Base-by-base conservation (phyloP, 1,140 invertebrate genomes). In the Eubasilissa regina region DNA sequence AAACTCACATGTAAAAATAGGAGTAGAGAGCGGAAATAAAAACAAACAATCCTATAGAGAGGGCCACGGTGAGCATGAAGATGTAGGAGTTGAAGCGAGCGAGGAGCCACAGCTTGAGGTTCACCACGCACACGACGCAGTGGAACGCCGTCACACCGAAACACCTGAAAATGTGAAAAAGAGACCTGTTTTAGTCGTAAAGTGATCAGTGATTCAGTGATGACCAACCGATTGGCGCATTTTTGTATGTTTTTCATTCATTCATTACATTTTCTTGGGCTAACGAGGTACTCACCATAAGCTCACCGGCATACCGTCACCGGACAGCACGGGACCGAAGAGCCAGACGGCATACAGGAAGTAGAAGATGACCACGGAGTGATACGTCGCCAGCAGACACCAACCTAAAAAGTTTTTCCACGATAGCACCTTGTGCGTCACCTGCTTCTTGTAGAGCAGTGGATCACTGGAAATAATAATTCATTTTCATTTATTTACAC, bases 381-480 rank as follows among this genome's bases (percentile, higher is more conserved):
- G 90, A 77, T 90, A 90, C 0, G 89, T 84, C 86, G 91, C 93
- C 51, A 91, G 85, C 0, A 89, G 1, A 35, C 90, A 88, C 95
- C 95, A 96, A 43, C 87, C 84, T 0, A 90, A n/a, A 84, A 96
- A 95, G 76, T 92, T 87, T 0, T 79, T 84, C 87, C 88, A 91
- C 0, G 91, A 90, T 81, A 97, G 87, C n/a, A 92, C 89, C 70
- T 89, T 89, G 88, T 96, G 95, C 58, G 89, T 90, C 13, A 85
- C 89, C 75, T 94, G 91, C 11, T 89, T 86, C 83, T 90, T 90
- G 86, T 97, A 97, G 0, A 96, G 84, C 9, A 89, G 85, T 3
- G 95, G 94, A 51, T 92, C 89, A 56, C 90, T 91, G 81, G 25
- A 21, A 84, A 84, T 35, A 1, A 35, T 11, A n/a, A 64, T 25